These are phyloP conservation scores for Parthenolecanium corni DNA, from an alignment of 2,888 invertebrate genomes.

Conservation along the genomic window DNA sequence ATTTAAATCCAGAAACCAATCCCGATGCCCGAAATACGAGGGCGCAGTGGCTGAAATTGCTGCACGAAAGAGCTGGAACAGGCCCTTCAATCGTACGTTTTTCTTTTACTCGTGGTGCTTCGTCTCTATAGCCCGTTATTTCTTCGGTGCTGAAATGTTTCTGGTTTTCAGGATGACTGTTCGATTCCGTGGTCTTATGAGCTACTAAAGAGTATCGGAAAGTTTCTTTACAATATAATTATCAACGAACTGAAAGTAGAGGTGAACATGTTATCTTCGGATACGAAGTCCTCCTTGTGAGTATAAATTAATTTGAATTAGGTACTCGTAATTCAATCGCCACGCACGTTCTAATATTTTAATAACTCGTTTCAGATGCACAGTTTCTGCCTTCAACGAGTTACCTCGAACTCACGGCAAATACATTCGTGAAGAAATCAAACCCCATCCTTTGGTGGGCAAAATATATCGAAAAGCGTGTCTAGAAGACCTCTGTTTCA, in stretches of 20 bases:
- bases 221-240: constrained; percentile 75
- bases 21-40: constrained; percentile 45
- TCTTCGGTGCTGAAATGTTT: background rate
- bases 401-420: constrained; percentile 48
- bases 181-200: constrained; percentile 56
- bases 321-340: background rate
- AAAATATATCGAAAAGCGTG: constrained; percentile 57
- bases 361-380: constrained; percentile 42
- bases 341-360: background rate
- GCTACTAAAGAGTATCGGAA: constrained; percentile 56
- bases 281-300: constrained; percentile 35
- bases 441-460: constrained; percentile 69
- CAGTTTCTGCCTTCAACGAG: constrained; percentile 66
- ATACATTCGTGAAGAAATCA: constrained; percentile 42
- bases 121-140: background rate
- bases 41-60: constrained; percentile 59
- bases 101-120: background rate
- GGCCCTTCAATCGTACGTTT: constrained; percentile 47
- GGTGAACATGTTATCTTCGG: constrained; percentile 52
- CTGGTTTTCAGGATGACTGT: constrained; percentile 41
- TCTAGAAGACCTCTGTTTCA: constrained; percentile 57
- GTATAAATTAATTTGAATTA: constrained; percentile 6
- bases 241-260: constrained; percentile 75
- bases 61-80: constrained; percentile 41
- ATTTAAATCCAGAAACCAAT: constrained; percentile 40